These are phyloP conservation scores for Ditylenchus dipsaci DNA, from an alignment of 1,140 invertebrate genomes.

Conservation along the genomic window DNA sequence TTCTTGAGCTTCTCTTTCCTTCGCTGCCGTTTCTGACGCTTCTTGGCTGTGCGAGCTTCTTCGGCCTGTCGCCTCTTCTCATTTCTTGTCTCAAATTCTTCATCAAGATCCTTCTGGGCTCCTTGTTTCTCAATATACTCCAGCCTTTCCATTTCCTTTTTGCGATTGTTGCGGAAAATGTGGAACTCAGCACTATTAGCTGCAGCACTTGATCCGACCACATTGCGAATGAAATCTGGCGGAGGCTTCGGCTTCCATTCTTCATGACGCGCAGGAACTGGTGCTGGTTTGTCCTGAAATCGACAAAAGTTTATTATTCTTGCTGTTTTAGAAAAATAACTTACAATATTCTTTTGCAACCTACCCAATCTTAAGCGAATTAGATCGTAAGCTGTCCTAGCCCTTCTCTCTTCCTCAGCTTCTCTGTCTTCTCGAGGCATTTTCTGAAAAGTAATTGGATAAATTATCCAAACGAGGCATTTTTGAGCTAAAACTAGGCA, in stretches of 20 bases:
- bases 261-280: slow-evolving; percentile 24
- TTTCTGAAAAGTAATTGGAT: too few relatives aligned
- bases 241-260: slow-evolving; percentile 34
- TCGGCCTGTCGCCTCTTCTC: slow-evolving; percentile 25
- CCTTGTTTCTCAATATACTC: slow-evolving; percentile 47
- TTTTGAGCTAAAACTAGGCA: too few relatives aligned
- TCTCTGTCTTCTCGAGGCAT: slow-evolving; percentile 27
- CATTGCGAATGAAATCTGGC: slow-evolving; percentile 39
- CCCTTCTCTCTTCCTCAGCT: slow-evolving; percentile 23
- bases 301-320: background rate
- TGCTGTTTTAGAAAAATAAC: slow-evolving; percentile 11
- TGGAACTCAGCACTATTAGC: slow-evolving; percentile 54
- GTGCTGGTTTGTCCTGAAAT: slow-evolving; percentile 33
- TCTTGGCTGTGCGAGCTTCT: slow-evolving; percentile 34
- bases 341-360: slow-evolving; percentile 34
- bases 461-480: too few relatives aligned
- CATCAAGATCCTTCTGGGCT: slow-evolving; percentile 44
- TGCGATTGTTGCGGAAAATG: slow-evolving; percentile 50
- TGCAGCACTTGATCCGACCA: slow-evolving; percentile 54
- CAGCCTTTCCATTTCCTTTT: slow-evolving; percentile 49
- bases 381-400: slow-evolving; percentile 38
- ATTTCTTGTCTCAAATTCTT: slow-evolving; percentile 38
- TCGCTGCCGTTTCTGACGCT: slow-evolving; percentile 28
- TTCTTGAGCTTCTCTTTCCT: slow-evolving; percentile 17
- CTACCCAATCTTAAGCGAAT: slow-evolving; percentile 33